Percentiles rank a stretch among this genome's conserved stretches.
phyloP scores from a whole-genome alignment of 2,888 invertebrate species.

The Drosophila niveifrons region DNA sequence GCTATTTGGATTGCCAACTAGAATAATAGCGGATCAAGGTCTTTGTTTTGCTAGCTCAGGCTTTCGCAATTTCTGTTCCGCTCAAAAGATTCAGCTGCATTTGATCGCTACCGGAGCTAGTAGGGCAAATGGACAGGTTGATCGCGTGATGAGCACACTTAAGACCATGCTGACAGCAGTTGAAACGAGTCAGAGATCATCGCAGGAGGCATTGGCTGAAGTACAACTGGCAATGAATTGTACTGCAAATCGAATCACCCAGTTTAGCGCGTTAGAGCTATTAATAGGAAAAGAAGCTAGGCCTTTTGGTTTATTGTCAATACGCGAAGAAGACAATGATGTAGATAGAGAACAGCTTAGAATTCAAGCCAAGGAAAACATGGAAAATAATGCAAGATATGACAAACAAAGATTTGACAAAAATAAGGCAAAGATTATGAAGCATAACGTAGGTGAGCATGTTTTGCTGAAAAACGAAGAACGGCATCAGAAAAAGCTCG shows the following conservation, averaged over 20 bases:
- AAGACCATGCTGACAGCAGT: slow-evolving; percentile 18
- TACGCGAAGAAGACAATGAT: slow-evolving; percentile 8
- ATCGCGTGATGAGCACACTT: slow-evolving; percentile 17
- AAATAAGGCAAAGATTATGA: slow-evolving; percentile 23
- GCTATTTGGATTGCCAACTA: slow-evolving; percentile 3
- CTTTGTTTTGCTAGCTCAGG: slow-evolving; percentile 8
- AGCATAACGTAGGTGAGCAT: slow-evolving; percentile 7
- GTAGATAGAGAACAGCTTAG: slow-evolving; percentile 19
- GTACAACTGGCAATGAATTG: slow-evolving; percentile 19
- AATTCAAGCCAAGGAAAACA: slow-evolving; percentile 18
- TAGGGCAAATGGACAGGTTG: slow-evolving; percentile 16
- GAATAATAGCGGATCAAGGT: slow-evolving; percentile 20
- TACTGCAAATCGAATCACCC: slow-evolving; percentile 9
- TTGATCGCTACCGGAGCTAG: slow-evolving; percentile 20
- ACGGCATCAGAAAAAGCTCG: slow-evolving; percentile 17
- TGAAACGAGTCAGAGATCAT: slow-evolving; percentile 17
- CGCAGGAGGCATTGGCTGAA: slow-evolving; percentile 18
- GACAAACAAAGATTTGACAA: slow-evolving; percentile 25
- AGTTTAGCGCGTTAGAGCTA: slow-evolving; percentile 9
- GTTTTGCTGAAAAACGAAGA: slow-evolving; percentile 15
- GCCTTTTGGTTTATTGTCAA: slow-evolving; percentile 12
- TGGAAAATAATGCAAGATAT: slow-evolving; percentile 16
- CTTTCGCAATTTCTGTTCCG: slow-evolving; percentile 12
- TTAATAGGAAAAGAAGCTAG: slow-evolving; percentile 20
- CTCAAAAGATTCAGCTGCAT: slow-evolving; percentile 3